A percentile compares a stretch with the other conserved stretches of the same genome.
phyloP scores from a whole-genome alignment of 2,797 vertebrate genomes.

The Lagorchestes hirsutus region DNA sequence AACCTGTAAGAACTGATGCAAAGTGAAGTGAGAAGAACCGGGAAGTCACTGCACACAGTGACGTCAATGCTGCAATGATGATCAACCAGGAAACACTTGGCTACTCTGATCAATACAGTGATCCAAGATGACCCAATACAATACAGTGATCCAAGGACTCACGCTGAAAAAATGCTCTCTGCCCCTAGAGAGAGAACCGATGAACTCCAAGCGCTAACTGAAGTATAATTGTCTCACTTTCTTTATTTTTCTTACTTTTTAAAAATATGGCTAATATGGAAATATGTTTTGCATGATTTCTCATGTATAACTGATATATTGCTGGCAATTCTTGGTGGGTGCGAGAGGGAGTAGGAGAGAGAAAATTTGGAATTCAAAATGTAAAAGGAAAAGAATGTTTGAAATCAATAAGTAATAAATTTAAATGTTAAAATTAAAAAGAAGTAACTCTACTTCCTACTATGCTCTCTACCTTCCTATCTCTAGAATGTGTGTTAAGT shows the following conservation, averaged over 20 bases:
- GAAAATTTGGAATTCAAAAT: neutral
- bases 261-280: neutral
- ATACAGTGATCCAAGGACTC: neutral
- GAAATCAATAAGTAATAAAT: neutral
- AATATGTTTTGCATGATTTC: neutral
- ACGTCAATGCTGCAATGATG: neutral
- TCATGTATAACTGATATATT: neutral
- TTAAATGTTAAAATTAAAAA: neutral
- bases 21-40: neutral
- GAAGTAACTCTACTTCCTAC: neutral
- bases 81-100: neutral
- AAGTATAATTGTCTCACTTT: neutral
- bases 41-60: neutral
- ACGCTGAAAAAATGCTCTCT: neutral
- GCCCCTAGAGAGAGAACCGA: neutral
- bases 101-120: neutral
- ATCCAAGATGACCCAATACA: neutral
- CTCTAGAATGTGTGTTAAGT: neutral
- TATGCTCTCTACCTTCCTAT: neutral
- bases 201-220: neutral
- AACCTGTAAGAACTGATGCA: neutral
- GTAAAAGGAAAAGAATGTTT: neutral
- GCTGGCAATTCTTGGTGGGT: neutral
- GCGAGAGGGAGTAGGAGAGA: neutral
- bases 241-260: neutral